These are phyloP conservation scores for Acanthoscelides obtectus DNA, from an alignment of 2,888 invertebrate species.

Conservation along the genomic window DNA sequence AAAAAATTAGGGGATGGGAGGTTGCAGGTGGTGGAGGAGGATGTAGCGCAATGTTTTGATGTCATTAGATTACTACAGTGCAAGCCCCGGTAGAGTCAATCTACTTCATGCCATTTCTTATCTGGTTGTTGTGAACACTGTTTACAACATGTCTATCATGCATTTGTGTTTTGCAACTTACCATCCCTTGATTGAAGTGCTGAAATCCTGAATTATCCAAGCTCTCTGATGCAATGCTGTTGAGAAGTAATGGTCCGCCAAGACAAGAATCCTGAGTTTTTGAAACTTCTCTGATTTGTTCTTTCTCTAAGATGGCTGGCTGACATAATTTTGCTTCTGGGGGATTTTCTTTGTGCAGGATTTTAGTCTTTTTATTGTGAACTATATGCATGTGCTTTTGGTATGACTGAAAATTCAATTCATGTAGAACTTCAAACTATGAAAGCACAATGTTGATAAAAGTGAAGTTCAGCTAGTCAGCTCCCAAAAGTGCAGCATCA, in stretches of 20 bases:
- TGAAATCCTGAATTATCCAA: constrained; percentile 31
- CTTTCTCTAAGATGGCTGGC: not conserved
- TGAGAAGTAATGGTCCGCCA: constrained; percentile 39
- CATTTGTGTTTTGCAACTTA: too few species aligned
- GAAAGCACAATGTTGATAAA: constrained; percentile 5
- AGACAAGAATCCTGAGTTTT: constrained; percentile 15
- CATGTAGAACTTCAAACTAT: not conserved
- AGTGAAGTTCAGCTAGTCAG: too few species aligned
- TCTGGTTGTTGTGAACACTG: too few species aligned
- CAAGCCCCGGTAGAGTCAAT: too few species aligned
- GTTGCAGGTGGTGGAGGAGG: too few species aligned
- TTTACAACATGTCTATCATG: too few species aligned
- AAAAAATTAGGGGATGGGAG: too few species aligned
- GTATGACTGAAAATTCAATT: constrained; percentile 11
- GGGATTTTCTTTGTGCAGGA: not conserved
- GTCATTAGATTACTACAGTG: too few species aligned
- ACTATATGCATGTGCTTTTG: constrained; percentile 29
- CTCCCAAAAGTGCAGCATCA: too few species aligned
- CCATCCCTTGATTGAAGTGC: not conserved
- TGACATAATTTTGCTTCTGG: not conserved
- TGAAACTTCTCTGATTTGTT: not conserved
- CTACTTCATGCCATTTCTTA: too few species aligned
- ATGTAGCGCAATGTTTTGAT: too few species aligned
- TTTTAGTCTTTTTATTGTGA: constrained; percentile 15
- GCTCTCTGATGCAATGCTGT: constrained; percentile 36